A percentile compares a stretch with the other conserved stretches of the same genome.
Conservation (phyloP, 2,113 vertebrate genomes). For the Oophaga pumilio region DNA sequence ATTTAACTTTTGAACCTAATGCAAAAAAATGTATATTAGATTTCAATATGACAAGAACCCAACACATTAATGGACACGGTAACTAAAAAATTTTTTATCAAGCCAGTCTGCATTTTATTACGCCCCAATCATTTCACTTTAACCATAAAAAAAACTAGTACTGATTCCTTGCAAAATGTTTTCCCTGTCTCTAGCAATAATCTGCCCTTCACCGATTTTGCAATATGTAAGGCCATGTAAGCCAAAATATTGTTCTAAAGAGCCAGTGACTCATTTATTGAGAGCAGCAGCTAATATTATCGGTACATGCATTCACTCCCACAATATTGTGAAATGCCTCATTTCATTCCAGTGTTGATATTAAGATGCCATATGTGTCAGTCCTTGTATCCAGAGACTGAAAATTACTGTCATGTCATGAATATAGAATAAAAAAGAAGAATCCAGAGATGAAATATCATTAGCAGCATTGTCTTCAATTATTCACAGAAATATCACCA, state of each 20-base stretch:
- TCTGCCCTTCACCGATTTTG: neutral
- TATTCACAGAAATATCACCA: neutral
- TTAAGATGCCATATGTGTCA: constrained; percentile 9
- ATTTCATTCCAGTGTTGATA: neutral
- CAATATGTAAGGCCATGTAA: constrained; percentile 7
- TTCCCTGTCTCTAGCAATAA: constrained; percentile 13
- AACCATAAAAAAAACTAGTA: neutral
- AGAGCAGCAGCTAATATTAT: constrained; percentile 37
- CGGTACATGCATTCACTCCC: constrained; percentile 7
- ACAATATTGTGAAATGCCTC: constrained; percentile 28
- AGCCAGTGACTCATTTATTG: constrained; percentile 27
- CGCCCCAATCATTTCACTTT: no score
- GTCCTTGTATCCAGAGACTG: neutral
- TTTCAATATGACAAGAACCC: no score
- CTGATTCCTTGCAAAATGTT: neutral
- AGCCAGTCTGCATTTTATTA: no score
- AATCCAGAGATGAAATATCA: neutral
- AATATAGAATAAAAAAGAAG: neutral
- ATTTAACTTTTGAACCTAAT: no score
- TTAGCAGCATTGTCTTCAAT: neutral
- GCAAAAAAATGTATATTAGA: no score
- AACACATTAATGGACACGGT: no score
- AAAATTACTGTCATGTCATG: neutral
- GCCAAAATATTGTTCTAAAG: constrained; percentile 21
- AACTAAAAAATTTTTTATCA: no score